Conservation (phyloP, 1,140 invertebrate species). For the Colletes gigas region DNA sequence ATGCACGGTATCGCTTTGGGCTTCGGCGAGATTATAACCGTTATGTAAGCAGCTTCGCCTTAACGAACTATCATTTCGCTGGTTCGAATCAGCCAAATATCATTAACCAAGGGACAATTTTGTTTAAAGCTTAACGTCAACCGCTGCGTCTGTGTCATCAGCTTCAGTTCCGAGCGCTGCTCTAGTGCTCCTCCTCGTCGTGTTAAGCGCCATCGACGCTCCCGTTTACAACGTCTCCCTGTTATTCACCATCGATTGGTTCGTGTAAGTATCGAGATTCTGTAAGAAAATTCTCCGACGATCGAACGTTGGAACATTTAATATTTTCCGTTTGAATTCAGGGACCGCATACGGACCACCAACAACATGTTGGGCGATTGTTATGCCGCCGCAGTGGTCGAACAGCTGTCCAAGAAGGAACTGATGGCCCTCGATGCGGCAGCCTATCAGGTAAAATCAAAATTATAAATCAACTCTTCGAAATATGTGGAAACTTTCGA, state of each 20-base stretch:
- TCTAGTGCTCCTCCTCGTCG: slow-evolving; percentile 91
- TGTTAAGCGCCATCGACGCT: slow-evolving; percentile 92
- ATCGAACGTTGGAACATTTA: too few relatives aligned
- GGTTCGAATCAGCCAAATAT: too few relatives aligned
- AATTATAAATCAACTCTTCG: too few relatives aligned
- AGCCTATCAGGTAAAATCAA: slow-evolving; percentile 81
- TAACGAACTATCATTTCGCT: background rate
- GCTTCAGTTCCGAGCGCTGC: slow-evolving; percentile 97
- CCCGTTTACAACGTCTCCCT: slow-evolving; percentile 91
- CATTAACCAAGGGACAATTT: background rate
- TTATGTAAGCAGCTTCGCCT: slow-evolving; percentile 84
- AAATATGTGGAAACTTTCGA: too few relatives aligned
- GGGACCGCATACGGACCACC: slow-evolving; percentile 92
- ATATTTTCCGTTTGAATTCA: slow-evolving; percentile 69
- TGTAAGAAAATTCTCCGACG: background rate
- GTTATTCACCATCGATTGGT: slow-evolving; percentile 94
- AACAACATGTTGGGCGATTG: slow-evolving; percentile 95
- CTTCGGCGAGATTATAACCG: slow-evolving; percentile 89
- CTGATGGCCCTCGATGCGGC: slow-evolving; percentile 87
- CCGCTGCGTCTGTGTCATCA: slow-evolving; percentile 94
- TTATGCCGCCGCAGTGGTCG: slow-evolving; percentile 92
- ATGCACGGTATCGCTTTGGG: slow-evolving; percentile 91
- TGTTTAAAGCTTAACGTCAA: slow-evolving; percentile 89
- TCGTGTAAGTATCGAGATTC: slow-evolving; percentile 87
- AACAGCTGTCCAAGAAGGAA: slow-evolving; percentile 91